phyloP scores from a whole-genome alignment of 2,797 vertebrate species.

The Poeciliopsis paucimaculata region DNA sequence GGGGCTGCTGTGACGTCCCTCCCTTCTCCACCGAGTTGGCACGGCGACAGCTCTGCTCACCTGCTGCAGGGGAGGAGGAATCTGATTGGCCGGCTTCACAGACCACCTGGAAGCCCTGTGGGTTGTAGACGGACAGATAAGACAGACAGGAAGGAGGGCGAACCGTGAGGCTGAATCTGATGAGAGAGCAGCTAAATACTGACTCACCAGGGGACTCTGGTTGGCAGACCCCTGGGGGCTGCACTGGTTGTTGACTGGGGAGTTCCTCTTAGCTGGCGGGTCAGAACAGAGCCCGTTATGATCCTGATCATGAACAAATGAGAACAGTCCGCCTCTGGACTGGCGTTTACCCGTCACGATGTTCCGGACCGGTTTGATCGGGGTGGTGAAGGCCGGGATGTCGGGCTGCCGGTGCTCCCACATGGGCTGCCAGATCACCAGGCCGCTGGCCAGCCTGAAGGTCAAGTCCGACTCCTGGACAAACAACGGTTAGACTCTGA shows the following conservation, averaged over 20 bases:
- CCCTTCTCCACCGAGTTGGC: slow-evolving; percentile 95
- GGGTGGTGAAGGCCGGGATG: slow-evolving; percentile 91
- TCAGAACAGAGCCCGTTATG: slow-evolving; percentile 25
- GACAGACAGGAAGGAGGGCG: slow-evolving; percentile 14
- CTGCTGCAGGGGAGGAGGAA: slow-evolving; percentile 83
- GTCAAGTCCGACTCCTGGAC: slow-evolving; percentile 96
- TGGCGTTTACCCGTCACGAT: slow-evolving; percentile 88
- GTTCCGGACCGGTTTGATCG: slow-evolving; percentile 94
- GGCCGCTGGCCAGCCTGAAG: slow-evolving; percentile 95
- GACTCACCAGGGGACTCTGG: slow-evolving; percentile 82
- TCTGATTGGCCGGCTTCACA: slow-evolving; percentile 89
- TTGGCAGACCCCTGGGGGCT: slow-evolving; percentile 88
- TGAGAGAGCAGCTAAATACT: slow-evolving; percentile 21
- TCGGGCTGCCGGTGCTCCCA: slow-evolving; percentile 98
- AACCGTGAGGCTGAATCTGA: neutral
- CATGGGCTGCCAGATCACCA: slow-evolving; percentile 99
- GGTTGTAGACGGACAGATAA: slow-evolving; percentile 37
- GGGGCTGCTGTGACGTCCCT: slow-evolving; percentile 88
- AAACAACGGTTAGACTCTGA: neutral
- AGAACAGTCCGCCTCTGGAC: neutral
- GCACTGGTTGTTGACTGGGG: slow-evolving; percentile 89
- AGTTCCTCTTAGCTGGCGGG: slow-evolving; percentile 93
- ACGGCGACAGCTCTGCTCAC: slow-evolving; percentile 89
- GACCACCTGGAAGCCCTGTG: slow-evolving; percentile 91
- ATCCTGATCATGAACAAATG: slow-evolving; percentile 28